Base-by-base conservation (phyloP, 1,140 invertebrate genomes). In the Bombus vancouverensis region DNA sequence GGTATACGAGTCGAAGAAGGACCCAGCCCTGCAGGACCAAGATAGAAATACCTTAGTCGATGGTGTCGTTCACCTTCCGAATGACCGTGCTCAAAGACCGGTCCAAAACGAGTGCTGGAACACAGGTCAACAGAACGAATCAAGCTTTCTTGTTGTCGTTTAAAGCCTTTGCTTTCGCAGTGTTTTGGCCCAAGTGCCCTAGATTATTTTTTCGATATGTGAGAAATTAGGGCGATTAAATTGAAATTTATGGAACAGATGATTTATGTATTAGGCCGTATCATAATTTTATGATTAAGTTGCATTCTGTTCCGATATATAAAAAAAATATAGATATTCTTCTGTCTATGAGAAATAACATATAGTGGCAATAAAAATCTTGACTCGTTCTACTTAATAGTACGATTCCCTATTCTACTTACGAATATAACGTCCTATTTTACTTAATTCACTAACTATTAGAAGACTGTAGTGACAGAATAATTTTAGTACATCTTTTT, bases 11-110 rank as follows among this genome's bases (percentile, higher is more conserved):
- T 28, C 5, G 25, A 22, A 42, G 37, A 70, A 84, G 74, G 75
- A 57, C 25, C 28, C 39, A 59, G 53, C 47, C 76, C 65, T 84
- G 66, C n/a, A 57, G 76, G 37, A 71, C 47, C 44, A n/a, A 70
- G 78, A 32, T 39, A 70, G 65, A 80, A 53, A 74, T 59, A 74
- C 71, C 57, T 75, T 75, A 37, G 68, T 68, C 59, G 59, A 75
- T 15, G 53, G 47, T 76, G 82, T 84, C 82, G 66, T 84, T 84
- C 66, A 84, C 82, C 82, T 84, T 84, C 65, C 66, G 53, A 37
- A 71, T 57, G 53, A 79, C 82, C 66, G 75, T 84, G 22, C 12
- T 15, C 66, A n/a, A 53, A 59, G 83, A 84, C 83, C 75, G 83
- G 83, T 79, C 75, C 66, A 32, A 79, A 84, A 84, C 34, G 12